Conservation (phyloP, 2,888 invertebrate species). For the Brenthis hecate region DNA sequence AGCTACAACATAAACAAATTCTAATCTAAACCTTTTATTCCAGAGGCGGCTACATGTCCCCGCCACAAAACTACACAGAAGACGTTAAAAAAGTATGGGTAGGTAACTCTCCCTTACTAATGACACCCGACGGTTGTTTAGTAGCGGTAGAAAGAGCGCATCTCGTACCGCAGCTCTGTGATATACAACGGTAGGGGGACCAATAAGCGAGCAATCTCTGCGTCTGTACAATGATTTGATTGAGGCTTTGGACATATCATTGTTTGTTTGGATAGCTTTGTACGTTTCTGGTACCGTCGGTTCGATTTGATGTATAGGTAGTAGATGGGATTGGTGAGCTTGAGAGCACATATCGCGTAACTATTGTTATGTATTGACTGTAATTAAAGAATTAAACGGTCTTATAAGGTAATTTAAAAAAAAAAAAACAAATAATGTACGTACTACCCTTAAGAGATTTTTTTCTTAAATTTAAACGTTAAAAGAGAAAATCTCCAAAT, state of each 20-base stretch:
- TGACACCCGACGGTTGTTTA: slow-evolving; percentile 70
- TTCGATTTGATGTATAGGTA: background rate
- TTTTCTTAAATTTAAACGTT: no score
- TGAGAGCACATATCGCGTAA: background rate
- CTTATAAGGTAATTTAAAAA: background rate
- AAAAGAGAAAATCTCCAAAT: no score
- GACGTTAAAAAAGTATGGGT: slow-evolving; percentile 80
- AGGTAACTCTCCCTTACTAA: slow-evolving; percentile 65
- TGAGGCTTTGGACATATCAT: slow-evolving; percentile 29
- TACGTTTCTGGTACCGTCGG: slow-evolving; percentile 4
- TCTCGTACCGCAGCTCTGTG: slow-evolving; percentile 62
- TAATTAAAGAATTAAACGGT: background rate
- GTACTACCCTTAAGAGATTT: no score
- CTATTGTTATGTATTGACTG: background rate
- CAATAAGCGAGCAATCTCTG: slow-evolving; percentile 51
- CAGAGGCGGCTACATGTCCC: slow-evolving; percentile 77
- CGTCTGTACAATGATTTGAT: slow-evolving; percentile 54
- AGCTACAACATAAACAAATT: background rate
- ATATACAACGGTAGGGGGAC: slow-evolving; percentile 70
- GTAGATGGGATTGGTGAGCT: background rate
- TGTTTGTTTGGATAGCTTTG: slow-evolving; percentile 1
- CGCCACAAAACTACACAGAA: slow-evolving; percentile 62
- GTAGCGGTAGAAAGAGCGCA: slow-evolving; percentile 74
- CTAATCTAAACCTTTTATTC: slow-evolving; percentile 41
- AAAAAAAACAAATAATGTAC: no score